Evolutionary conservation across 2,113 vertebrate species (phyloP).

Genomic region (Galemys pyrenaicus): DNA sequence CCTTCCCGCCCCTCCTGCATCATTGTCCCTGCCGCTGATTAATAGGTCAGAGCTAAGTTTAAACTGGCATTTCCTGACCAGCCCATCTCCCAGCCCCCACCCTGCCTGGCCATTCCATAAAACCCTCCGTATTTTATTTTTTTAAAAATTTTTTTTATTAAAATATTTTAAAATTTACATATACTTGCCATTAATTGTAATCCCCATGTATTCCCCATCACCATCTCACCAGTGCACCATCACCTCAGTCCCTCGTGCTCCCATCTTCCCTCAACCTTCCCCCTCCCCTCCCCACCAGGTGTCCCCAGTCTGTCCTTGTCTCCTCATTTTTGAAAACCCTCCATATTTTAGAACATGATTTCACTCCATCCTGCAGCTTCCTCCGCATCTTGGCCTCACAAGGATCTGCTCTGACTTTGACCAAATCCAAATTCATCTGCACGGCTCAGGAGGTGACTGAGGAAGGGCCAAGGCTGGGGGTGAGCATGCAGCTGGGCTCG

Average conservation of each 20-base stretch:
- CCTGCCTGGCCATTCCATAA: conserved; percentile 27
- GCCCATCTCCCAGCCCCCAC: conserved; percentile 58
- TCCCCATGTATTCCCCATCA: no score
- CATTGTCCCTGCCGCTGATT: conserved; percentile 85
- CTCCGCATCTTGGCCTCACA: neutral
- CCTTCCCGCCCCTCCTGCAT: conserved; percentile 81
- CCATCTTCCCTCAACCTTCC: no score
- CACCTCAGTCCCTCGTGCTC: no score
- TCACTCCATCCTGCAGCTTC: conserved; percentile 9
- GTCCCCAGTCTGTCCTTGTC: no score
- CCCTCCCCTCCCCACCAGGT: no score
- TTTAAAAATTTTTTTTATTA: no score
- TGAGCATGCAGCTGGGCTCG: neutral
- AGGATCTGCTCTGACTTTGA: neutral
- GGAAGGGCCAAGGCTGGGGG: neutral
- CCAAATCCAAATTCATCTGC: neutral
- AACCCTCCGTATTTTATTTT: neutral
- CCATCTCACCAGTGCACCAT: no score
- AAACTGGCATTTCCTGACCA: conserved; percentile 83
- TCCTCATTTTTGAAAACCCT: no score
- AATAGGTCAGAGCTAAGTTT: conserved; percentile 85
- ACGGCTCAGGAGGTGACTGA: accelerated
- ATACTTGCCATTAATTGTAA: no score
- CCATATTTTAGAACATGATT: conserved; percentile 46
- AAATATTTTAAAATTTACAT: no score